Evolutionary conservation across 30 jellyfish, hydroid and myxozoan genomes (phyloP).

Genomic region (Aurelia aurita complex sp. Pacific): DNA sequence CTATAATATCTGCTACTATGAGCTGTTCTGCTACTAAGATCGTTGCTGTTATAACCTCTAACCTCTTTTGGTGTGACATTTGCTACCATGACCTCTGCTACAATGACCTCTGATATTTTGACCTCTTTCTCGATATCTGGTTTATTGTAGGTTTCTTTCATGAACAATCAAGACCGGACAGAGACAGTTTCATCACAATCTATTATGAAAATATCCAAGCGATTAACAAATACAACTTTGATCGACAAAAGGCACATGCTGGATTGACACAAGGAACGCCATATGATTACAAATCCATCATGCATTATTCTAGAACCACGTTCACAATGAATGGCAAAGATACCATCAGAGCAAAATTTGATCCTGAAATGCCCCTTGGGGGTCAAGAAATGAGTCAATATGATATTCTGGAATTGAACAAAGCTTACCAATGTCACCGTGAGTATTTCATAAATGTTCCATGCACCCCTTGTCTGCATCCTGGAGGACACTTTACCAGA

Average conservation of each 20-base stretch:
- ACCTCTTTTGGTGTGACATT: too few species aligned
- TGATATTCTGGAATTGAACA: constrained; percentile 78
- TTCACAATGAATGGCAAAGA: constrained; percentile 64
- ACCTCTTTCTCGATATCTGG: neutral
- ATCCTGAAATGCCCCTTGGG: constrained; percentile 74
- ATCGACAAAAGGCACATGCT: constrained; percentile 23
- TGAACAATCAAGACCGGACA: constrained; percentile 89
- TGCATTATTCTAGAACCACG: constrained; percentile 77
- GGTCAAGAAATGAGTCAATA: constrained; percentile 43
- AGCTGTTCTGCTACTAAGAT: too few species aligned
- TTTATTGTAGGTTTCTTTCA: constrained; percentile 76
- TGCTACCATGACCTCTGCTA: too few species aligned
- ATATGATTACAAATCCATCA: constrained; percentile 77
- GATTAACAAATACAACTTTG: constrained; percentile 52
- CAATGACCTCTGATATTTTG: too few species aligned
- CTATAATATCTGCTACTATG: too few species aligned
- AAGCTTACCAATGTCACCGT: constrained; percentile 83
- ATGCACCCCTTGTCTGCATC: too few species aligned
- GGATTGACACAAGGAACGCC: constrained; percentile 56
- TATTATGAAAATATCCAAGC: constrained; percentile 31
- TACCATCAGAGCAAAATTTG: constrained; percentile 71
- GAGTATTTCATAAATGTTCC: neutral
- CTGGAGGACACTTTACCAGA: too few species aligned
- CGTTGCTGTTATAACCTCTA: too few species aligned
- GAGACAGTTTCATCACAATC: constrained; percentile 76